Evolutionary conservation across 2,888 invertebrate genomes (phyloP), one percentile per base, ranked within the genome.

Genomic region (Mystacides longicornis): DNA sequence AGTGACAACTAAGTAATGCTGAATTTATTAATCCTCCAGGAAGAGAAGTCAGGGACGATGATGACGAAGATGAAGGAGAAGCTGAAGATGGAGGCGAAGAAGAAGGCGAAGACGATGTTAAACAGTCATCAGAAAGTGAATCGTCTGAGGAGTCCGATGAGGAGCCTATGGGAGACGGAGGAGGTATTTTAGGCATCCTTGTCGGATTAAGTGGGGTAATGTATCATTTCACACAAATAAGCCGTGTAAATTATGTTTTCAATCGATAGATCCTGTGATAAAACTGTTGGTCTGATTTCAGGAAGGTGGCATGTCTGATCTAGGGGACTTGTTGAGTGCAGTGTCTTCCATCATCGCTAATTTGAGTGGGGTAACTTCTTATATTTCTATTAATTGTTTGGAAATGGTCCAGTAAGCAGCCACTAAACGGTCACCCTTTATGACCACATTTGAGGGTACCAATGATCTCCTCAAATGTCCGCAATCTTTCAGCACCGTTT

Each of bases 121-220:
- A 45, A 7, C 20, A 19, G 3, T 45, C 45, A 45, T 11, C 18
- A 4, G 45, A 45, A 19, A 66, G 51, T 61, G 42, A 33, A 27
- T 31, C 42, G 1, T 50, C 50, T 20, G 59, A 59, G 31, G 77
- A 77, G 59, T 72, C 72, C 0, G 60, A 61, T 1, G 62, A 61
- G 9, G 62, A 61, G 14, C 75, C 75, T 1, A 77, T 76, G 52
- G 77, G 76, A 0, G 68, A 72, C 52, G 77, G 77, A 11, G 77
- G 77, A 9, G 77, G 77, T 0, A 63, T 77, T 54, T 65, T 77
- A 31, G 77, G 77, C 3, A 60, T 77, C 0, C 62, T 77, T 2
- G 74, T 75, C 48, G 73, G 75, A 52, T 64, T 76, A 3, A 76
- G 76, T 62, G 77, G 76, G 3, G 73, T 72, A 27, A 77, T 19